phyloP scores from a whole-genome alignment of 2,888 invertebrate species.

The Halictus ligatus region DNA sequence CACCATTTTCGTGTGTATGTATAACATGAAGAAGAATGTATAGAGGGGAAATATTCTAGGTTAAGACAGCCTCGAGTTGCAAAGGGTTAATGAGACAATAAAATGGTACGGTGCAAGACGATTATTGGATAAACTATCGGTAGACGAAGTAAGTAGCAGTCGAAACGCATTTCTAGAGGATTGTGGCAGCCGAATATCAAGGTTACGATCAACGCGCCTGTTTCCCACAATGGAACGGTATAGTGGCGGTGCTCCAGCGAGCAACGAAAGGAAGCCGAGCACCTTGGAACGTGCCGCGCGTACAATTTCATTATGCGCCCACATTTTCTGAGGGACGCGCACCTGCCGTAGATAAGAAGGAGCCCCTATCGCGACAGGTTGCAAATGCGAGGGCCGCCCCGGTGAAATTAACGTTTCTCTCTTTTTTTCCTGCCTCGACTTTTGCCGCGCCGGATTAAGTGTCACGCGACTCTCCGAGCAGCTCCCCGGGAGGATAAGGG shows the following conservation, averaged over 20 bases:
- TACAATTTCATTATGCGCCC: conserved; percentile 58
- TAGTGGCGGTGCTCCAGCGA: background rate
- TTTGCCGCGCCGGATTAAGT: conserved; percentile 38
- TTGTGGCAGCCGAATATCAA: background rate
- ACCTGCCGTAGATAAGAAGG: conserved; percentile 74
- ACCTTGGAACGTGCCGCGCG: conserved; percentile 36
- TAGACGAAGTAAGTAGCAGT: background rate
- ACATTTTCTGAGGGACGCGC: conserved; percentile 71
- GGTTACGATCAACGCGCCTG: background rate
- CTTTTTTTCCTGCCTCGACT: conserved; percentile 2
- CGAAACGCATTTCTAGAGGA: too few species aligned
- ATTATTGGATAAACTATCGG: too few species aligned
- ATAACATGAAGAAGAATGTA: too few species aligned
- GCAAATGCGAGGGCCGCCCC: conserved; percentile 53
- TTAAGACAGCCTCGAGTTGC: too few species aligned
- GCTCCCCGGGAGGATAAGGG: conserved; percentile 35
- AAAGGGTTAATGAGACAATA: too few species aligned
- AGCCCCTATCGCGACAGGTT: conserved; percentile 60
- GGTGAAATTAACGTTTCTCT: conserved; percentile 46
- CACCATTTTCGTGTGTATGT: too few species aligned
- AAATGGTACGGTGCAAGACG: too few species aligned
- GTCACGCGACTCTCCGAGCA: conserved; percentile 42
- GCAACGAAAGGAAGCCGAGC: conserved; percentile 19
- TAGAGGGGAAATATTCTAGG: too few species aligned
- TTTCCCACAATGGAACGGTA: background rate